Evolutionary conservation across 2,888 invertebrate species (phyloP).

Genomic region (Mimachlamys varia): DNA sequence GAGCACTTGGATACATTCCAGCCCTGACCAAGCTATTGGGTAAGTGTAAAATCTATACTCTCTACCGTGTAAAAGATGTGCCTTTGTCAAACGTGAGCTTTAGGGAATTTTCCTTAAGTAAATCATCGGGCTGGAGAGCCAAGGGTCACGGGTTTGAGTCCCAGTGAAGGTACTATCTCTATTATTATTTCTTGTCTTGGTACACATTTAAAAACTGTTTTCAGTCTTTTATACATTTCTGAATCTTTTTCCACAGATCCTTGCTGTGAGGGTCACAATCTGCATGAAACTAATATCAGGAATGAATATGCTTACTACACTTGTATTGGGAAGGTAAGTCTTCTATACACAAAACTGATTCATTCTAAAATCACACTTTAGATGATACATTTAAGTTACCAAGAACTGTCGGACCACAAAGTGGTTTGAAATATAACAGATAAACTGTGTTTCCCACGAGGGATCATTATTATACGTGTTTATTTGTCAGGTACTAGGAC

Average conservation of each 20-base stretch:
- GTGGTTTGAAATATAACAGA: too few species aligned
- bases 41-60: background rate
- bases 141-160: too few species aligned
- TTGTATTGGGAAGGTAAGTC: constrained; percentile 58
- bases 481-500: background rate
- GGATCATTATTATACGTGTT: background rate
- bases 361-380: too few species aligned
- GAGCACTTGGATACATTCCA: constrained; percentile 51
- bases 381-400: too few species aligned
- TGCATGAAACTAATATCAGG: constrained; percentile 59
- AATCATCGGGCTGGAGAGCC: too few species aligned
- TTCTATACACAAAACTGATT: background rate
- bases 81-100: too few species aligned
- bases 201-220: too few species aligned
- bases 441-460: too few species aligned
- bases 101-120: too few species aligned
- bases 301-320: constrained; percentile 66
- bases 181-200: too few species aligned
- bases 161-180: too few species aligned
- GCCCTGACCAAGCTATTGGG: constrained; percentile 48
- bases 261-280: constrained; percentile 53
- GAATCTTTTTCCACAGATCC: constrained; percentile 45
- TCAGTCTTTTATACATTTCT: background rate
- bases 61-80: background rate
- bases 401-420: too few species aligned